Percentiles rank a stretch among this genome's conserved stretches.
Evolutionary conservation across 2,797 vertebrate genomes (phyloP).

Genomic region (Argya squamiceps): DNA sequence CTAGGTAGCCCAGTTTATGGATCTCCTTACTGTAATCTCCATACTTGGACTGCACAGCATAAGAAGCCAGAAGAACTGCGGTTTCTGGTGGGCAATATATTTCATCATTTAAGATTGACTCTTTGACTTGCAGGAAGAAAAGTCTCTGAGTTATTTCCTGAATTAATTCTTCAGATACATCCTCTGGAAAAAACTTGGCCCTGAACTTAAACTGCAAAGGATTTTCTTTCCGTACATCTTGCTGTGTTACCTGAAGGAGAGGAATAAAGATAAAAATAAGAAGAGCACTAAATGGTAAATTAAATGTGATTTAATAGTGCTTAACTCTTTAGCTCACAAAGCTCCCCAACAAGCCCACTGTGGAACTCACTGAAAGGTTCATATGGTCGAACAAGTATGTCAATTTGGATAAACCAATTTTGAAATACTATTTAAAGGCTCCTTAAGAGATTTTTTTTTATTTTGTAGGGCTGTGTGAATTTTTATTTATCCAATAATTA

Average conservation of each 20-base stretch:
- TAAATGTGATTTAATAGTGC: not conserved
- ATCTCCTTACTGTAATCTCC: constrained; percentile 91
- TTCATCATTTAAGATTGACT: constrained; percentile 96
- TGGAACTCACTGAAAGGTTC: not conserved
- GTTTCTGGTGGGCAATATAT: constrained; percentile 98
- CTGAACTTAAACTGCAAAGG: constrained; percentile 97
- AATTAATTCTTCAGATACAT: constrained; percentile 94
- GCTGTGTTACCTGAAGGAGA: constrained; percentile 88
- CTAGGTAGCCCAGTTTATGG: constrained; percentile 92
- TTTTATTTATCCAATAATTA: not conserved
- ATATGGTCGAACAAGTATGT: not conserved
- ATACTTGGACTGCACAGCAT: constrained; percentile 95
- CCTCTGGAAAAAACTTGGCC: constrained; percentile 97
- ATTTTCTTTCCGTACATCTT: constrained; percentile 97
- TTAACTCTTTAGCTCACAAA: not conserved
- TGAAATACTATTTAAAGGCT: not conserved
- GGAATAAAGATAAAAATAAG: constrained; percentile 20
- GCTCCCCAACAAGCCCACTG: not conserved
- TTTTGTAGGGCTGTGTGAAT: not conserved
- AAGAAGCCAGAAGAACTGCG: constrained; percentile 93
- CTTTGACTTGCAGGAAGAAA: constrained; percentile 98
- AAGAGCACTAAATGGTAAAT: not conserved
- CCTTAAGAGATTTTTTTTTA: not conserved
- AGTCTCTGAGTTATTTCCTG: constrained; percentile 97
- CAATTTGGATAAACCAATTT: not conserved